A percentile compares a stretch with the other conserved stretches of the same genome.
phyloP scores from a whole-genome alignment of 2,113 vertebrate species.

The Percopsis transmontana region DNA sequence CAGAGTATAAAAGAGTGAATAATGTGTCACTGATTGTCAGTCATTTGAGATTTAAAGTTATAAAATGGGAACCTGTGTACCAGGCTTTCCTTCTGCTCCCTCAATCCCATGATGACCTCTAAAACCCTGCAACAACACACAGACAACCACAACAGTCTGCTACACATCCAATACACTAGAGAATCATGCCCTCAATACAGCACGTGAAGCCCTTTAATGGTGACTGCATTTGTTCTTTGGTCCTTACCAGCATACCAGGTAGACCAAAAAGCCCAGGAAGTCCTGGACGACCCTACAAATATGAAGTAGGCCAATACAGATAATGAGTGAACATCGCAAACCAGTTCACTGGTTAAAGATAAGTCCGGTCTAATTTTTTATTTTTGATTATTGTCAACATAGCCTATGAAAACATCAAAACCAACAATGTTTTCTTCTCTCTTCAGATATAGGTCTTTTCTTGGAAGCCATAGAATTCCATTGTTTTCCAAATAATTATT shows the following conservation, averaged over 20 bases:
- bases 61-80: slow-evolving; percentile 80
- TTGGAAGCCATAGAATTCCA: no score
- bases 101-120: slow-evolving; percentile 72
- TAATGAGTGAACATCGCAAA: neutral
- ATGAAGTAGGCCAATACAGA: neutral
- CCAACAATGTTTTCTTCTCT: neutral
- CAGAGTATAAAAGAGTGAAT: neutral
- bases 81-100: slow-evolving; percentile 78
- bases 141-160: slow-evolving; percentile 14
- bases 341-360: no score
- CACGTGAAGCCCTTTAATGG: neutral
- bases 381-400: no score
- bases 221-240: neutral
- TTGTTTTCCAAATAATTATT: no score
- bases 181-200: neutral
- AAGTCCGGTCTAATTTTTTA: no score
- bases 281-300: slow-evolving; percentile 76
- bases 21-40: neutral
- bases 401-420: no score
- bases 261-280: slow-evolving; percentile 77
- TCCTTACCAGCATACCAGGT: slow-evolving; percentile 76
- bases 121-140: slow-evolving; percentile 67
- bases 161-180: neutral
- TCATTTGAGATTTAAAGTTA: slow-evolving; percentile 53
- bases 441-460: neutral